Base-by-base conservation (phyloP, 2,888 invertebrate genomes). In the Eilema caniola region DNA sequence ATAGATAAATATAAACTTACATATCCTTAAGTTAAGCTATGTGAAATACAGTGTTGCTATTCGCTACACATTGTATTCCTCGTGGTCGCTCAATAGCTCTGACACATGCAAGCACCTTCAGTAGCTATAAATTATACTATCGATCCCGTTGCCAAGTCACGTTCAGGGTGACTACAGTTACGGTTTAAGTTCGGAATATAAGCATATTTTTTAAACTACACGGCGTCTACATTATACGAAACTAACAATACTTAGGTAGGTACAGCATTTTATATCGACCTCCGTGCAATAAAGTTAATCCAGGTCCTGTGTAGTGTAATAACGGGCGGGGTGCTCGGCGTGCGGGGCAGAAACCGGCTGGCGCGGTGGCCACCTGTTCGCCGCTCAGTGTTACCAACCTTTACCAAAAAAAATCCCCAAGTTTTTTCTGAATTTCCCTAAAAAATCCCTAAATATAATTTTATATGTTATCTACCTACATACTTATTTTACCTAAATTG, bases 281-380 rank as follows among this genome's bases (percentile, higher is more conserved):
- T 88, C 84, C 80, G 79, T 85, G 90, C 88, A 91, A 92, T 93
- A 92, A 93, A 92, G 90, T 92, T 90, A 93, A 93, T 92, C 92
- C 93, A 92, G 92, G 92, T 89, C 86, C 88, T 89, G 88, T 88
- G 91, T 90, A 90, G 90, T 59, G 88, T 90, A 89, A 88, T 89
- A 90, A 88, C 79, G 81, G 86, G 82, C 80, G 86, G 84, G 78
- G 87, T 82, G 83, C 75, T 86, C 84, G 85, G 89, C 84, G 84
- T 80, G 86, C 82, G 86, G 83, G 83, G 81, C 82, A 86, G 76
- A 89, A 90, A 88, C 90, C 88, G 90, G 87, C 89, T 85, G 90
- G 86, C 86, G 86, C 88, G 88, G 87, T 86, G 89, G 93, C 92
- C 93, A 92, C 92, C 92, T 92, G 93, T 92, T 90, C 90, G 89